Evolutionary conservation across 1,140 invertebrate genomes (phyloP), one percentile per base, ranked within the genome.

Genomic region (Bombus picipes): DNA sequence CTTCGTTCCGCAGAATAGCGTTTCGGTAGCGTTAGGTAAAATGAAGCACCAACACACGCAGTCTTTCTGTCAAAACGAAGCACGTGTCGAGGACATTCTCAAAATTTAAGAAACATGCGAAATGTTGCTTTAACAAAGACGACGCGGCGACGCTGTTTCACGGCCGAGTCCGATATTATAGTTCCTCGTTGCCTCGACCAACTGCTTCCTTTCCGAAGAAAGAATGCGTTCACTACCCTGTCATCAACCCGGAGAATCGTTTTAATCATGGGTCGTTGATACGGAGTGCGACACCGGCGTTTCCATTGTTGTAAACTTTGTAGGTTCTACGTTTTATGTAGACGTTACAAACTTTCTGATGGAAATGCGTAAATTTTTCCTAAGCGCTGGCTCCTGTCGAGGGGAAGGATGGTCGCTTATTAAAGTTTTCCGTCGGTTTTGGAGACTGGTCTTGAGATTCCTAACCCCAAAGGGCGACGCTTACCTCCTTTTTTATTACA

Each of bases 281-380:
- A 83, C 88, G 77, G 65, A 66, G 68, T n/a, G 53, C 66, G 71
- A 10, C n/a, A 32, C 12, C 32, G 59, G 32, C 68, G 81, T 90
- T 89, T 88, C 79, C 82, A 87, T 76, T 75, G 59, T 70, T 53
- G 39, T 68, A 85, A 91, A 91, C 89, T 92, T 90, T 88, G 91
- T 89, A 81, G 70, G 76, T 77, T 75, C 92, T 92, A 92, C 87
- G 90, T 93, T 93, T 92, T 90, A 91, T 91, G 91, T 66, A 92
- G 90, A 80, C 85, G 37, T 86, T 87, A 90, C 87, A 90, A 91
- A 91, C 85, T 91, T 88, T 92, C 72, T 59, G 66, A 71, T 72
- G 85, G 72, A 84, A 88, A 89, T 80, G 85, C 43, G 81, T 32
- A n/a, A 25, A 66, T 34, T n/a, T 28, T 43, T 43, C 47, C 66